These are phyloP conservation scores for Jaculus jaculus DNA, from an alignment of 2,113 vertebrate genomes.

Conservation along the genomic window DNA sequence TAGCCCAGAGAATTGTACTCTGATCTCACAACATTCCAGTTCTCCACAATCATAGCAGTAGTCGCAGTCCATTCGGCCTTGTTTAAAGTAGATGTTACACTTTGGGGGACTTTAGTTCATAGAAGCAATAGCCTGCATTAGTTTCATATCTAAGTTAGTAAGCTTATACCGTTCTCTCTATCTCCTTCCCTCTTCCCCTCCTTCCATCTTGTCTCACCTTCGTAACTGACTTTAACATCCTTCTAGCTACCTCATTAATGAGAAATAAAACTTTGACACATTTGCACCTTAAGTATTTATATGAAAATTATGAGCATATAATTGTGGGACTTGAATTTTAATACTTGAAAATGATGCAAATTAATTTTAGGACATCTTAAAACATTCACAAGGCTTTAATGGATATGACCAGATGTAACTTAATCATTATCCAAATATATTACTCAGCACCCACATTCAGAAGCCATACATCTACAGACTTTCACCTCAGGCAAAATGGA, in stretches of 20 bases:
- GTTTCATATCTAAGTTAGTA: slow-evolving; percentile 32
- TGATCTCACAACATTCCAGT: no score
- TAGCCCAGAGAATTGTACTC: no score
- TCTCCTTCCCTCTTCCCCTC: background rate
- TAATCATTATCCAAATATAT: slow-evolving; percentile 47
- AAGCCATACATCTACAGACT: background rate
- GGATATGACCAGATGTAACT: slow-evolving; percentile 39
- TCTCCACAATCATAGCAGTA: no score
- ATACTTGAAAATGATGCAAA: slow-evolving; percentile 21
- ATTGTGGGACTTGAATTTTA: slow-evolving; percentile 24
- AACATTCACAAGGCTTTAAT: slow-evolving; percentile 27
- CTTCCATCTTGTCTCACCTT: slow-evolving; percentile 32
- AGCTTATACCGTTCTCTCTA: background rate
- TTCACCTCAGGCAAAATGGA: slow-evolving; percentile 10
- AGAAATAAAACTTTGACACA: slow-evolving; percentile 52
- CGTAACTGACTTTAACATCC: background rate
- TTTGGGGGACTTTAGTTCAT: no score
- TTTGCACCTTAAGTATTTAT: slow-evolving; percentile 6
- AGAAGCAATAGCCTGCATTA: background rate
- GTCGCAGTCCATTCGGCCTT: no score
- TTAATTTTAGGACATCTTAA: slow-evolving; percentile 47
- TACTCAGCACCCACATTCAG: slow-evolving; percentile 11
- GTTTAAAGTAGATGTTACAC: no score
- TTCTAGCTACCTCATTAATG: slow-evolving; percentile 35
- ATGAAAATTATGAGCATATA: slow-evolving; percentile 39